These are phyloP conservation scores for Stenodema calcarata DNA, from an alignment of 2,888 invertebrate genomes.

Conservation along the genomic window DNA sequence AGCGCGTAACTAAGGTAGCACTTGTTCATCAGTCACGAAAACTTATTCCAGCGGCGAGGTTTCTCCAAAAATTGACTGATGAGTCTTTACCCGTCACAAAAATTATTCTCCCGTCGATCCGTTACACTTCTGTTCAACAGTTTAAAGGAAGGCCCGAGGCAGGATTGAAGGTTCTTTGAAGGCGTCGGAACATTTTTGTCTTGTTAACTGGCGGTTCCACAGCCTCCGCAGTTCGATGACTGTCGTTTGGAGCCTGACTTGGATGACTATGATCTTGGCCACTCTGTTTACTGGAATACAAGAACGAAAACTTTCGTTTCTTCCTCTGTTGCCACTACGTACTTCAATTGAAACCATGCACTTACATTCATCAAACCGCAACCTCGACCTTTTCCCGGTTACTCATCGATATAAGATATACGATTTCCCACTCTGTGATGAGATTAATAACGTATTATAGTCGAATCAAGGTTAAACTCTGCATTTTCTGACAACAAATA, in stretches of 20 bases:
- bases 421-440: no score
- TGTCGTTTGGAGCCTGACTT: background rate
- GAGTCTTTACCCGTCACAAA: background rate
- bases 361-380: no score
- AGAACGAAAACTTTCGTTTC: no score
- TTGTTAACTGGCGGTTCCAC: background rate
- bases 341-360: no score
- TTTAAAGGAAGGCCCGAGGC: constrained; percentile 17
- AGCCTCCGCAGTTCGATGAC: background rate
- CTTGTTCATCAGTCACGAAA: constrained; percentile 35
- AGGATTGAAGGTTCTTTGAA: background rate
- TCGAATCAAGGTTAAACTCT: no score
- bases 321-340: no score
- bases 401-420: no score
- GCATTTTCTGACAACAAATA: no score
- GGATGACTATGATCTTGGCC: background rate
- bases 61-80: constrained; percentile 16
- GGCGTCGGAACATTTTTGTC: background rate
- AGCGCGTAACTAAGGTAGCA: constrained; percentile 42
- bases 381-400: no score
- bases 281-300: no score
- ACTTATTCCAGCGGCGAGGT: constrained; percentile 22
- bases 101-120: constrained; percentile 26
- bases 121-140: constrained; percentile 38
- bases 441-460: no score